These are phyloP conservation scores for Troides helena DNA, from an alignment of 2,888 invertebrate genomes.

Conservation along the genomic window DNA sequence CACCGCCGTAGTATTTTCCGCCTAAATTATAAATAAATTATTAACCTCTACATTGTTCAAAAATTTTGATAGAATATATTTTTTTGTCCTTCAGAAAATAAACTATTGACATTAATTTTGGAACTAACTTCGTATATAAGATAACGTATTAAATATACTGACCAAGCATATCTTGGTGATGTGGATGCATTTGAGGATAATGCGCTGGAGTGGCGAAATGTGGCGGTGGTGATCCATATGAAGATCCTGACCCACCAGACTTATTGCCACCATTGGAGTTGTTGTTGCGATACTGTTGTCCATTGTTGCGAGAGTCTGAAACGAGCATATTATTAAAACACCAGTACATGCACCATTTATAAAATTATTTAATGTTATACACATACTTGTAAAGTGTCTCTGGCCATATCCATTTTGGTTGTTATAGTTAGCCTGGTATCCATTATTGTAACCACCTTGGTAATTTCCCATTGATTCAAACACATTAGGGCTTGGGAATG, in stretches of 20 bases:
- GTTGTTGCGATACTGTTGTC: conserved; percentile 68
- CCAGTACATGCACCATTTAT: conserved; percentile 1
- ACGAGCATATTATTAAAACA: conserved; percentile 4
- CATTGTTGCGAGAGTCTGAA: conserved; percentile 63
- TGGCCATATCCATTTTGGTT: conserved; percentile 73
- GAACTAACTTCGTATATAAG: neutral
- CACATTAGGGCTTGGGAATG: conserved; percentile 79
- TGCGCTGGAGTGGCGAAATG: conserved; percentile 72
- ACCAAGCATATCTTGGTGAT: conserved; percentile 77
- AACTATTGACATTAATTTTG: neutral
- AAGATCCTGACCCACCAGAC: conserved; percentile 67
- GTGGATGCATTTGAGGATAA: conserved; percentile 75
- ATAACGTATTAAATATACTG: conserved; percentile 33
- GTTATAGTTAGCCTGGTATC: conserved; percentile 76
- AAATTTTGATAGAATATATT: neutral
- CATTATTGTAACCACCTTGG: conserved; percentile 76
- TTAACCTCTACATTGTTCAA: neutral
- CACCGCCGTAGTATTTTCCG: conserved; percentile 88
- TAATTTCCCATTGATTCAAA: conserved; percentile 81
- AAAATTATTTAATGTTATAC: conserved; percentile 22
- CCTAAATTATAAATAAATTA: conserved; percentile 65
- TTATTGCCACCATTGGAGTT: conserved; percentile 56
- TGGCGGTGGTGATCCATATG: conserved; percentile 75
- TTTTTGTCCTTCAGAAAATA: neutral
- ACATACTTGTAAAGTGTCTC: conserved; percentile 70